phyloP scores from a whole-genome alignment of 2,888 invertebrate genomes.

The Homarus gammarus region DNA sequence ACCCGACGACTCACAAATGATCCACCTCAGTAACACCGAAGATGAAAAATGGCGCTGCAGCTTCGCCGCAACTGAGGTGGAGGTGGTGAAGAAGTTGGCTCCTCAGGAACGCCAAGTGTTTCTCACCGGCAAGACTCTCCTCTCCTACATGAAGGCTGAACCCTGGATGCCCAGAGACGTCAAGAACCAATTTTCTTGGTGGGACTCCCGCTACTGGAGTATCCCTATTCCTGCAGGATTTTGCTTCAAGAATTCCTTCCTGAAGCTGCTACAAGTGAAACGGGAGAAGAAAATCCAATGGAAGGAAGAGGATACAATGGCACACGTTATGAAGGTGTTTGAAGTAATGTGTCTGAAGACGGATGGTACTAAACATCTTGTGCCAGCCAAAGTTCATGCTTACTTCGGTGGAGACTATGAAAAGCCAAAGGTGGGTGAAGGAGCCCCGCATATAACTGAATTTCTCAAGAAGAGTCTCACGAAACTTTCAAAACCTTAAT shows the following conservation, averaged over 20 bases:
- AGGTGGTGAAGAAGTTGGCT: constrained; percentile 6
- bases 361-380: background rate
- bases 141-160: constrained; percentile 35
- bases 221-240: constrained; percentile 18
- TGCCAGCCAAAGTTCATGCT: background rate
- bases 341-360: constrained; percentile 9
- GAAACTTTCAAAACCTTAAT: background rate
- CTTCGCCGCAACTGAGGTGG: constrained; percentile 18
- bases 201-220: background rate
- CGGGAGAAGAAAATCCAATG: background rate
- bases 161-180: constrained; percentile 28
- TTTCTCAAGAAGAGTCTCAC: background rate
- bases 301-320: background rate
- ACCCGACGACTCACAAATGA: background rate
- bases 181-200: constrained; percentile 19
- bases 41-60: constrained; percentile 37
- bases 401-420: constrained; percentile 43
- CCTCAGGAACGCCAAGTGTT: constrained; percentile 19
- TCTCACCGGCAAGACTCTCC: constrained; percentile 28
- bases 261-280: background rate
- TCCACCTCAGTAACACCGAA: constrained; percentile 14
- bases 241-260: constrained; percentile 18
- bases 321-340: background rate
- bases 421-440: constrained; percentile 29
- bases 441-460: background rate